Evolutionary conservation across 2,113 vertebrate species (phyloP), one percentile per base, ranked within the genome.

Genomic region (Elephantulus edwardii): DNA sequence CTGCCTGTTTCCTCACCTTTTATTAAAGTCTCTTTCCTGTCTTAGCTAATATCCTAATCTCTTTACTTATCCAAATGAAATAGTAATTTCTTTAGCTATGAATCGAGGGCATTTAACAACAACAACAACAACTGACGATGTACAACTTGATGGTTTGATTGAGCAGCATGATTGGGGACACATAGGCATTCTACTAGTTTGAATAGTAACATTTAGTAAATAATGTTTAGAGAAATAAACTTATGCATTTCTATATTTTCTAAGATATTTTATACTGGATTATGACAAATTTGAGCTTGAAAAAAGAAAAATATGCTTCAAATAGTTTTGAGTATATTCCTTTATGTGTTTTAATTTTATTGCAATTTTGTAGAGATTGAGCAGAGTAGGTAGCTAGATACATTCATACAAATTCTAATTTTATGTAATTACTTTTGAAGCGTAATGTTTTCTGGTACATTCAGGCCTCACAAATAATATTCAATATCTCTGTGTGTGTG

Each of bases 281-380:
- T 60, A 26, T 38, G 24, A 80, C 80, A 64, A 83, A 74, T 58
- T 70, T 16, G 58, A 91, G 71, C 93, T 16, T 81, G 75, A 78
- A 78, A 26, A 92, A 82, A n/a, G 20, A 89, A 88, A 91, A 17
- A 91, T 77, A 14, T 91, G 42, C 83, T 90, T 26, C n/a, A 28
- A 86, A 46, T 72, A 68, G 30, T 87, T 56, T 83, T 38, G 33
- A n/a, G 44, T 56, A 88, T 52, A 83, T 91, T 71, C 48, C 86
- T 83, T 94, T 84, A 82, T 40, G 22, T 95, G 50, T 86, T 85
- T 93, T 95, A 68, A 95, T 89, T 83, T 77, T 83, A 92, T 88
- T 93, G 76, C 82, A 83, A 90, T 94, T 88, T 93, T 54, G 66
- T 83, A 77, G 71, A 88, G n/a, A 83, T 50, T 90, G 50, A 93